Base-by-base conservation (phyloP, 2,797 vertebrate species). In the Chelmon rostratus region DNA sequence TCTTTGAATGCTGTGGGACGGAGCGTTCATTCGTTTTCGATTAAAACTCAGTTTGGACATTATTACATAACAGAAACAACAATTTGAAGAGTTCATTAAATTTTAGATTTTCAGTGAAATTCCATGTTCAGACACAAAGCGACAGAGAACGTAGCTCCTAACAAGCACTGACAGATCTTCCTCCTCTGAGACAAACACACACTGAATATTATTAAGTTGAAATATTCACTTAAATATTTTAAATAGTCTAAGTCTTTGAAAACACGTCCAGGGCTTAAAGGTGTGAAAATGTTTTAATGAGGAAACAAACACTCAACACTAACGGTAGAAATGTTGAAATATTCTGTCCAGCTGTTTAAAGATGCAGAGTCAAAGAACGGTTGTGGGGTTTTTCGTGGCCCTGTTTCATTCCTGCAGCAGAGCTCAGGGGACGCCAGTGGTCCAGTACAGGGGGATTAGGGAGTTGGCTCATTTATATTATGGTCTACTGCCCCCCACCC, bases 391-490 rank as follows among this genome's bases (percentile, higher is more conserved):
- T 31, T 37, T 19, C 5, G 58, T 12, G 42, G 50, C 70, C 3
- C 25, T 31, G 0, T 13, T 71, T 69, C 31, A 53, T 40, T n/a
- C 35, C 23, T 74, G 75, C 66, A 67, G 81, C 68, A 54, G 71
- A 54, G 62, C 74, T 65, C 67, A 0, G 56, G 81, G 70, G 76
- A 59, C 0, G 54, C 1, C 4, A 46, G 53, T 5, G 59, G 67
- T 73, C 69, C 58, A 2, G 66, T 42, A 19, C 25, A 4, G 31
- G 33, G 50, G 76, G 67, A 77, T 72, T 53, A 68, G 62, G 53
- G 78, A 70, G 73, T 80, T 82, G 16, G 40, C 69, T 53, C 56
- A 56, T 78, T 83, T 77, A 49, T 73, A 58, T 56, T 53, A 73
- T 11, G 56, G 78, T 78, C 79, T 38, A 1, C 78, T 82, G 67